Percentiles rank a stretch among this genome's conserved stretches.
Evolutionary conservation across 2,113 vertebrate species (phyloP).

Genomic region (Oncorhynchus mykiss): DNA sequence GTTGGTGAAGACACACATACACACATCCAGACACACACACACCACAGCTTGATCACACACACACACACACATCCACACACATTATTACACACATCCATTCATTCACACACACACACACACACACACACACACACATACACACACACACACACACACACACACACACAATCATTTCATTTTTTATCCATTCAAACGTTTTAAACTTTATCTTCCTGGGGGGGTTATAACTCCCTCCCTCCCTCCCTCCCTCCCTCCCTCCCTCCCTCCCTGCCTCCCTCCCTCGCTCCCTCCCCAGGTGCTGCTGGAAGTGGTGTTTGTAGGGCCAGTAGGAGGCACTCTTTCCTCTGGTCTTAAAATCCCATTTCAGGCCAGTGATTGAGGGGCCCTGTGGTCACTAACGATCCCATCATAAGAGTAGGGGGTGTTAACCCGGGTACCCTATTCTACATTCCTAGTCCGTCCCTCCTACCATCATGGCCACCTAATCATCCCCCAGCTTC

Average conservation of each 20-base stretch:
- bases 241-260: neutral
- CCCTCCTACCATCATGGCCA: too few relatives aligned
- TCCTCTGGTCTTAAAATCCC: too few relatives aligned
- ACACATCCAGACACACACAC: constrained; percentile 9
- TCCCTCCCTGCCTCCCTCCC: neutral
- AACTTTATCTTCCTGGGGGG: neutral
- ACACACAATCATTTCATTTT: too few relatives aligned
- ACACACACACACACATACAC: neutral
- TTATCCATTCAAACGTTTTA: neutral
- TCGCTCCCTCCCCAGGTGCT: neutral
- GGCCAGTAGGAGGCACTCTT: too few relatives aligned
- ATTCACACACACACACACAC: neutral
- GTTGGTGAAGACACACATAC: constrained; percentile 15
- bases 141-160: neutral
- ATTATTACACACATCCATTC: neutral
- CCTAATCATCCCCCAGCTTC: too few relatives aligned
- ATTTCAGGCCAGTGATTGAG: too few relatives aligned
- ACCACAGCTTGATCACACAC: constrained; percentile 6
- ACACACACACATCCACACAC: constrained; percentile 24
- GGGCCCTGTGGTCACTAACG: too few relatives aligned
- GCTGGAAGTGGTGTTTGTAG: too few relatives aligned
- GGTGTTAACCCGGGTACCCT: too few relatives aligned
- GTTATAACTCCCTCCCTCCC: neutral
- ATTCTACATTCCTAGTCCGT: too few relatives aligned
- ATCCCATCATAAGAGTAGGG: too few relatives aligned